These are phyloP conservation scores for Diuraphis noxia DNA, from an alignment of 1,140 invertebrate species.

Conservation along the genomic window DNA sequence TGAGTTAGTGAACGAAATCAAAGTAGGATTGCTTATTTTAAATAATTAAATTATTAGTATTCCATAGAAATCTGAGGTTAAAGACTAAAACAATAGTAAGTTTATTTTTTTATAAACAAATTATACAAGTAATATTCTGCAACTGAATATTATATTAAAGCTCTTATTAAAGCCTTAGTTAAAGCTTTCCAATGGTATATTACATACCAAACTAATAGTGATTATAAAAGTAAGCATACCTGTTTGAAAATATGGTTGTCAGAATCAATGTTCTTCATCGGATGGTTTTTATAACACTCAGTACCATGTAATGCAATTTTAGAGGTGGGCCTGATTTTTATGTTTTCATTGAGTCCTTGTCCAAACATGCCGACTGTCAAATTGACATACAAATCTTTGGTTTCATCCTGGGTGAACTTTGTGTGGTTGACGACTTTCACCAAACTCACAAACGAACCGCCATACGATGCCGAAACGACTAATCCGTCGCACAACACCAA, in stretches of 20 bases:
- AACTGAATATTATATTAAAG: neutral
- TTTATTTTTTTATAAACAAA: no score
- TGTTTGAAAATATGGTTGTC: slow-evolving; percentile 4
- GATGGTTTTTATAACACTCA: slow-evolving; percentile 42
- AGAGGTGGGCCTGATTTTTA: slow-evolving; percentile 52
- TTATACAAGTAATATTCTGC: neutral
- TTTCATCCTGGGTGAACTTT: slow-evolving; percentile 3
- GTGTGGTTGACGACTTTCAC: slow-evolving; percentile 50
- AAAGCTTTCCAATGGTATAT: neutral
- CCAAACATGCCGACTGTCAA: slow-evolving; percentile 46
- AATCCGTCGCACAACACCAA: neutral
- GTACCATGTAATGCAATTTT: slow-evolving; percentile 19
- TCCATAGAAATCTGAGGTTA: no score
- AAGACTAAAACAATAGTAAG: no score
- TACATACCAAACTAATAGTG: neutral
- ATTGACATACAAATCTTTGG: slow-evolving; percentile 16
- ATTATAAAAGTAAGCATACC: neutral
- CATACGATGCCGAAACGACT: neutral
- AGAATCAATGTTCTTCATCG: slow-evolving; percentile 34
- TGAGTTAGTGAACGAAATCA: no score
- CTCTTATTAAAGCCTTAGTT: neutral
- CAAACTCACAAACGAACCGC: neutral
- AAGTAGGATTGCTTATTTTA: no score
- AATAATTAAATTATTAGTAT: no score
- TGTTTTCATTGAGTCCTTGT: slow-evolving; percentile 36